A percentile compares a stretch with the other conserved stretches of the same genome.
These are phyloP conservation scores for Hoplodrina ambigua DNA, from an alignment of 2,888 invertebrate species.

Conservation along the genomic window DNA sequence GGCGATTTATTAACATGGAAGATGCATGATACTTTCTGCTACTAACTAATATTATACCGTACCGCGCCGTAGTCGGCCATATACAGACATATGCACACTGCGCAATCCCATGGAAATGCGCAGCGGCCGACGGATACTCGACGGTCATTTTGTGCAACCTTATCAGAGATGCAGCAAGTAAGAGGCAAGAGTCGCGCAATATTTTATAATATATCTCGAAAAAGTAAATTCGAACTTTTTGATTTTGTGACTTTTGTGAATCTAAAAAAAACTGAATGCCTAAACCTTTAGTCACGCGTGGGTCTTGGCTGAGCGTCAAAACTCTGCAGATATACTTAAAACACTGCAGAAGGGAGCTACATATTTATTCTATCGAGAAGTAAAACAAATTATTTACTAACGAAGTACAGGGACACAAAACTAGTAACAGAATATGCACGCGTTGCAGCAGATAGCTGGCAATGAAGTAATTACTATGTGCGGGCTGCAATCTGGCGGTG, in stretches of 20 bases:
- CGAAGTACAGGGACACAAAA: not conserved
- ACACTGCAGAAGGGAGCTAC: no score
- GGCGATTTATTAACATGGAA: not conserved
- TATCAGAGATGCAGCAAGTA: not conserved
- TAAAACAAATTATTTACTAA: no score
- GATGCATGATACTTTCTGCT: not conserved
- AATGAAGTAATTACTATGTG: slow-evolving; percentile 44
- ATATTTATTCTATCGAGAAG: no score
- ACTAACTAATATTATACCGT: not conserved
- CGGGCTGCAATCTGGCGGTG: slow-evolving; percentile 26
- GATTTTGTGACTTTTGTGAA: no score
- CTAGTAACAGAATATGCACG: slow-evolving; percentile 1
- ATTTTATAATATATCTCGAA: not conserved
- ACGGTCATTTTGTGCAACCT: not conserved
- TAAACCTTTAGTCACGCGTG: no score
- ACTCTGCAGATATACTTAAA: not conserved
- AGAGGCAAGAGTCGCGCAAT: not conserved
- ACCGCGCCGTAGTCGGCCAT: no score
- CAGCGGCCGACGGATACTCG: not conserved
- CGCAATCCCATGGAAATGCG: not conserved
- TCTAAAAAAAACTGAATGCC: no score
- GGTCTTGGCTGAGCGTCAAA: not conserved
- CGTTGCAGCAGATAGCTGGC: slow-evolving; percentile 20
- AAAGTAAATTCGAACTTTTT: no score
- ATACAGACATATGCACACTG: no score